These are phyloP conservation scores for Acromyrmex charruanus DNA, from an alignment of 1,140 invertebrate genomes.

Conservation along the genomic window DNA sequence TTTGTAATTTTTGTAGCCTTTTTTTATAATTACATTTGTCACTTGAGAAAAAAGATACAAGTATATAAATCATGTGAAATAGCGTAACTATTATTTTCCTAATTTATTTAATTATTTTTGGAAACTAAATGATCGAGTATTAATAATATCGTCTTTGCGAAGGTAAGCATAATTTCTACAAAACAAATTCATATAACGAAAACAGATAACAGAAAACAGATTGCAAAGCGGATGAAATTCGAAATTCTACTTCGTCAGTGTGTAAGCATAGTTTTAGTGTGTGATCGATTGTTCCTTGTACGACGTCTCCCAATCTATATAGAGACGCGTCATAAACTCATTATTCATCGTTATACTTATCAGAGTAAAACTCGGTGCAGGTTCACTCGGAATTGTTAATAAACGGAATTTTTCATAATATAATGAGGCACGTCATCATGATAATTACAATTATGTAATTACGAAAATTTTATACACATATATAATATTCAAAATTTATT, in stretches of 20 bases:
- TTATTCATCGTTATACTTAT: conserved; percentile 48
- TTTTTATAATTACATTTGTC: not conserved
- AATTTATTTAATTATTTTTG: not conserved
- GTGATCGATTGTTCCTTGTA: conserved; percentile 60
- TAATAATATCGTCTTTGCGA: not conserved
- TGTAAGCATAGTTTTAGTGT: conserved; percentile 69
- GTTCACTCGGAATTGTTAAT: not conserved
- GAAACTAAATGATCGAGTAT: not conserved
- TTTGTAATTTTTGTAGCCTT: not conserved
- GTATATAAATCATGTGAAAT: not conserved
- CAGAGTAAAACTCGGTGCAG: conserved; percentile 32
- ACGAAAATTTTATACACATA: not conserved
- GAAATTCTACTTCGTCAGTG: conserved; percentile 67
- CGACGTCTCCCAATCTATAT: conserved; percentile 7
- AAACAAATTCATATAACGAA: not conserved
- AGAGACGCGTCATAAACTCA: conserved; percentile 5
- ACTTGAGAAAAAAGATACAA: conserved; percentile 2
- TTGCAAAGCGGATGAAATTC: not conserved
- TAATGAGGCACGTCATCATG: not conserved
- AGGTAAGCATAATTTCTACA: not conserved
- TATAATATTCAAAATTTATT: not conserved
- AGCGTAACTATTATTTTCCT: not conserved
- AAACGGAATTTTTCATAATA: not conserved
- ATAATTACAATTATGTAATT: conserved; percentile 8
- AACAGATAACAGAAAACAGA: not conserved